These are phyloP conservation scores for Linyphia triangularis DNA, from an alignment of 2,888 invertebrate species.

Conservation along the genomic window DNA sequence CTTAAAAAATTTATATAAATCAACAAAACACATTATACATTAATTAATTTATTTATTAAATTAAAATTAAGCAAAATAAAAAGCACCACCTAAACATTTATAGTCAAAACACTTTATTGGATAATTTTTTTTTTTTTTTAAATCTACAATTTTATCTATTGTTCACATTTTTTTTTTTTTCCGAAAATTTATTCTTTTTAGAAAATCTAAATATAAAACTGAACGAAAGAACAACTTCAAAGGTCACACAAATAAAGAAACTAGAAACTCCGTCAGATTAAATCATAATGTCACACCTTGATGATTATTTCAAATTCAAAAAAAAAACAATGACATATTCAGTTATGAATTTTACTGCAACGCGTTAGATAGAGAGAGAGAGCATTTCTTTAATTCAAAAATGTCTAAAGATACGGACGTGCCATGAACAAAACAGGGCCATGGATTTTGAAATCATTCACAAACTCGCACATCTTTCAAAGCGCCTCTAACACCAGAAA, in stretches of 20 bases:
- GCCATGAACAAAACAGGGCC: constrained; percentile 52
- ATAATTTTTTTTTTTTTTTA: background rate
- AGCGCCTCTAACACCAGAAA: background rate
- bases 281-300: constrained; percentile 4
- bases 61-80: background rate
- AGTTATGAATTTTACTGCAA: background rate
- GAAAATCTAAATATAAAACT: background rate
- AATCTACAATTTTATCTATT: background rate
- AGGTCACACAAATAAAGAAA: background rate
- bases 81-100: background rate
- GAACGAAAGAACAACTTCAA: background rate
- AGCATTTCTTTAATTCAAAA: background rate
- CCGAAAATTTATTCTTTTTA: background rate
- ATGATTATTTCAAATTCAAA: constrained; percentile 1
- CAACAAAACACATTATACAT: too few relatives aligned
- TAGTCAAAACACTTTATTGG: background rate
- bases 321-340: background rate
- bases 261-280: background rate
- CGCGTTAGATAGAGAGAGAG: too few relatives aligned
- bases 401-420: background rate
- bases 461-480: background rate
- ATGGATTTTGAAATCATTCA: constrained; percentile 19
- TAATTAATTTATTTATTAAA: background rate
- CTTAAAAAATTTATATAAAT: too few relatives aligned
- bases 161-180: background rate